These are phyloP conservation scores for Sturnira hondurensis DNA, from an alignment of 2,113 vertebrate species.

Conservation along the genomic window DNA sequence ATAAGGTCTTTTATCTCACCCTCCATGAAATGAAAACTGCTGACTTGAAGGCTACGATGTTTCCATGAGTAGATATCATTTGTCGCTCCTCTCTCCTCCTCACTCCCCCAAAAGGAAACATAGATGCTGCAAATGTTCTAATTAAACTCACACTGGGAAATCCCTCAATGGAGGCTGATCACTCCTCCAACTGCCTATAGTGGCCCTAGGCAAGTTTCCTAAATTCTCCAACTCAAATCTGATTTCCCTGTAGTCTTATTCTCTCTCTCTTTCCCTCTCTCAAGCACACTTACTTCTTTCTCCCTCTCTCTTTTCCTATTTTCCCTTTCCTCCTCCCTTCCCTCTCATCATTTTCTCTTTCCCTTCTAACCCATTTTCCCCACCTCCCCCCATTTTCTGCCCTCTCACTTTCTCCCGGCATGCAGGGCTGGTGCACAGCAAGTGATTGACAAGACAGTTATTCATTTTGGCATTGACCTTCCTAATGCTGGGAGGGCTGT, in stretches of 20 bases:
- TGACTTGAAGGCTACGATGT: not conserved
- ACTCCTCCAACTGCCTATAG: not conserved
- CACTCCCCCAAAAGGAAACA: not conserved
- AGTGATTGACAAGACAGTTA: not conserved
- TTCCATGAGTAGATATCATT: not conserved
- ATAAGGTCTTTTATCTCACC: conserved; percentile 41
- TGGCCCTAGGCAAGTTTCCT: not conserved
- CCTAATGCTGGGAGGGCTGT: not conserved
- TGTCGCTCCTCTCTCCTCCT: not conserved
- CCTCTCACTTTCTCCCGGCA: not conserved
- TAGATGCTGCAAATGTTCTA: not conserved
- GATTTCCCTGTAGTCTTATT: not conserved
- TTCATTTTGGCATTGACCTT: not conserved
- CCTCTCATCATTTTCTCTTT: not conserved
- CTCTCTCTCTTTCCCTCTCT: not conserved
- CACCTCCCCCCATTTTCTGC: not conserved
- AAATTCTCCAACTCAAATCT: not conserved
- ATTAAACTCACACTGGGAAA: not conserved
- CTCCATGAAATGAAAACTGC: not conserved
- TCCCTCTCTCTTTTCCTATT: not conserved
- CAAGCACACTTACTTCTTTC: not conserved
- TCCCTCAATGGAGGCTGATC: not conserved
- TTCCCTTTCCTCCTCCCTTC: too few species aligned
- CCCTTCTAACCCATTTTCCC: too few species aligned
- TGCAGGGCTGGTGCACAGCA: not conserved